Base-by-base conservation (phyloP, 2,888 invertebrate genomes). In the Desoria tigrina region DNA sequence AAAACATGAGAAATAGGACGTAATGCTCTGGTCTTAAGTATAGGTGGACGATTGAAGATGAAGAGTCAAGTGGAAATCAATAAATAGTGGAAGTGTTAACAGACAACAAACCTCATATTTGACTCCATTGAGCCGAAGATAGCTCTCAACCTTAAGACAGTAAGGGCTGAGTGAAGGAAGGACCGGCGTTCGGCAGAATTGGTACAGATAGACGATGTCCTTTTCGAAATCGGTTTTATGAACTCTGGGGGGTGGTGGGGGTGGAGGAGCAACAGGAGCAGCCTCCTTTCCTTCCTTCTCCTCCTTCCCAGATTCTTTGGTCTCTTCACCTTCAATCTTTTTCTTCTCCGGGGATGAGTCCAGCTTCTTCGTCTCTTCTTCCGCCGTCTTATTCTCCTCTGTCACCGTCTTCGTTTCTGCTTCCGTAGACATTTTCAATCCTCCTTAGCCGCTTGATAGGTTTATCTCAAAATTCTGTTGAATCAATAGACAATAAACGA, bases 101-200 rank as follows among this genome's bases (percentile, higher is more conserved):
- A n/a, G n/a, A n/a, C n/a, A 11, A 32, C 32, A 11, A 32, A 94
- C 94, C 92, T 94, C 94, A 83, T 94, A 95, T 84, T 91, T 92
- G 81, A 94, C 86, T 80, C 90, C 92, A 79, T 90, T 88, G 78
- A 95, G 86, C 80, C 95, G 87, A 76, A 96, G 86, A 93, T 94
- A 95, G 79, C 94, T 93, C 85, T 96, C 95, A 78, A 94, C 91
- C 86, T 95, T 95, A 80, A 95, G 86, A 83, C 93, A 94, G 82
- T 90, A 94, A 66, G 94, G 92, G 76, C 94, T 94, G 78, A 92
- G 84, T 71, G 94, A 93, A 68, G 94, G 94, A 79, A 94, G 84
- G 80, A 90, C 84, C 76, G 93, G 91, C 76, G 92, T 92, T 79
- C 95, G 87, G 76, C 92, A 88, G 81, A 95, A 93, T 83, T 95